phyloP scores from a whole-genome alignment of 1,140 invertebrate species.

The Caenorhabditis tropicalis region DNA sequence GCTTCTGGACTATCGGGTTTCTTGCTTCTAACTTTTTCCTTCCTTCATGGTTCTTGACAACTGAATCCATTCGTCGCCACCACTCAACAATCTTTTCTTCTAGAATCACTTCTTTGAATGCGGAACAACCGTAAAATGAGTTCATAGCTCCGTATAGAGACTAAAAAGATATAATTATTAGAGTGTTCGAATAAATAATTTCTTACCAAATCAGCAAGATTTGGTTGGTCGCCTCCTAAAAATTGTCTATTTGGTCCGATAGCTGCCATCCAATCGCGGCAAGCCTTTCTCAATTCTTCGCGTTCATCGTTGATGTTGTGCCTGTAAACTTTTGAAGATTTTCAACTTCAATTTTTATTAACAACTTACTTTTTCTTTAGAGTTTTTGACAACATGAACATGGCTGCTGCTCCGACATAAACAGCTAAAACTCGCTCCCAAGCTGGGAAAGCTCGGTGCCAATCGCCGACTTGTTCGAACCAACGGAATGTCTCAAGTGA shows the following conservation, averaged over 20 bases:
- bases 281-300: constrained; percentile 86
- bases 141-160: constrained; percentile 89
- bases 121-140: constrained; percentile 91
- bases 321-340: constrained; percentile 73
- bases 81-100: constrained; percentile 37
- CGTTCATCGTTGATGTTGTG: constrained; percentile 86
- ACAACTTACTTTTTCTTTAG: constrained; percentile 81
- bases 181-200: neutral
- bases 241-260: constrained; percentile 80
- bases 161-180: constrained; percentile 66
- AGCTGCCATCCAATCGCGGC: constrained; percentile 81
- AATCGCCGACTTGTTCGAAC: constrained; percentile 88
- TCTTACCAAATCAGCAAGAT: constrained; percentile 85
- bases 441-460: constrained; percentile 85
- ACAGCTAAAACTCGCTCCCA: constrained; percentile 87
- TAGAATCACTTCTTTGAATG: constrained; percentile 83
- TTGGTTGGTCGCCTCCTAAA: constrained; percentile 83
- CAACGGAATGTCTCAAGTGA: constrained; percentile 87
- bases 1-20: neutral
- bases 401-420: constrained; percentile 89
- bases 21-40: constrained; percentile 32
- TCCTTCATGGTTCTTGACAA: constrained; percentile 47
- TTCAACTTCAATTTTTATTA: neutral
- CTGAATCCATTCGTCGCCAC: constrained; percentile 25
- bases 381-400: constrained; percentile 89